Conservation (phyloP, 2,797 vertebrate species). For the Lacerta viridis region DNA sequence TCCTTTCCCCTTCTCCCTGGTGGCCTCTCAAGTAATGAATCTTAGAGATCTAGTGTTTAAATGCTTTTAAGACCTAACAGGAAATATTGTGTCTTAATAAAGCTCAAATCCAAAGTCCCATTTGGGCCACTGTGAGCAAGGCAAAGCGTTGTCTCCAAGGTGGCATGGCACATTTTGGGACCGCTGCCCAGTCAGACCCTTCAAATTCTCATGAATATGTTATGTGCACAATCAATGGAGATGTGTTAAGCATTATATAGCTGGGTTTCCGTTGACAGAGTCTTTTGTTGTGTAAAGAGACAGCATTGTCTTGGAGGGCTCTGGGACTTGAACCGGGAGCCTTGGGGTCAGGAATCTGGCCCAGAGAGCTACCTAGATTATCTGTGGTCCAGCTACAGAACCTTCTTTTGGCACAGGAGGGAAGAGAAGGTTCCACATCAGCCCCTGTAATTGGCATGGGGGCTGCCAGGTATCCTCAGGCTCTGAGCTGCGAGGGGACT, state of each 20-base stretch:
- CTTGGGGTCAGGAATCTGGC: not conserved
- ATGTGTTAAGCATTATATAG: slow-evolving; percentile 55
- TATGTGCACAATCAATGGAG: slow-evolving; percentile 18
- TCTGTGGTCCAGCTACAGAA: not conserved
- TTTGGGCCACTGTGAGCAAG: slow-evolving; percentile 81
- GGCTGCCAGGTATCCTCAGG: not conserved
- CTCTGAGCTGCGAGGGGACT: too few relatives aligned
- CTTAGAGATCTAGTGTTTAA: slow-evolving; percentile 78
- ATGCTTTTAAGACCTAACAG: slow-evolving; percentile 81
- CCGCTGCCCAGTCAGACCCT: slow-evolving; percentile 60
- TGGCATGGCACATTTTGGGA: slow-evolving; percentile 53
- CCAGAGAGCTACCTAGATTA: not conserved
- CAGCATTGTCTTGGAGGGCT: not conserved
- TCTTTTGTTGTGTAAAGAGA: not conserved
- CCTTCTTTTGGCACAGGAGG: not conserved
- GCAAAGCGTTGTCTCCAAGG: slow-evolving; percentile 61
- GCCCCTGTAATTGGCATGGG: not conserved
- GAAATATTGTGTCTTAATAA: slow-evolving; percentile 80
- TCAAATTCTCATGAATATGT: slow-evolving; percentile 54
- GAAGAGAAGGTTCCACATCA: not conserved
- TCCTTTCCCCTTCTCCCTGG: slow-evolving; percentile 50
- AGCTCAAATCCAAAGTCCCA: slow-evolving; percentile 85
- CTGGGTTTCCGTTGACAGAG: slow-evolving; percentile 29
- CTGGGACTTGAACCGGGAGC: not conserved
- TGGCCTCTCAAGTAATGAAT: slow-evolving; percentile 76